phyloP scores from a whole-genome alignment of 2,113 vertebrate species.

The Choloepus hoffmanni region DNA sequence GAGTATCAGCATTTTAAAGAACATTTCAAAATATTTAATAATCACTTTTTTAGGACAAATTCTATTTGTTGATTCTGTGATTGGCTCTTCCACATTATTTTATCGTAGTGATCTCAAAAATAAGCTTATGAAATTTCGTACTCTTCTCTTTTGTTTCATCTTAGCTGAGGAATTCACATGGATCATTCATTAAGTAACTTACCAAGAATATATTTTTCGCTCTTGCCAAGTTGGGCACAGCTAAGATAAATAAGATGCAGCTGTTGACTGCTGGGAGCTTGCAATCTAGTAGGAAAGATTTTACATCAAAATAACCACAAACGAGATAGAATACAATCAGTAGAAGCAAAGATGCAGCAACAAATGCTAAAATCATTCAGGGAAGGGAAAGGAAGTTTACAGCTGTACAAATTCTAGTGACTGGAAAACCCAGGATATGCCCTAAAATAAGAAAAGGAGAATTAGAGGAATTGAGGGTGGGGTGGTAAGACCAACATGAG shows the following conservation, averaged over 20 bases:
- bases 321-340: neutral
- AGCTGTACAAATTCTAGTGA: neutral
- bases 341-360: neutral
- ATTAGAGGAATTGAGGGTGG: neutral
- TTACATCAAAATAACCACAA: neutral
- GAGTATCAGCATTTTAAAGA: slow-evolving; percentile 4
- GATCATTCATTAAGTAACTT: slow-evolving; percentile 25
- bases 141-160: neutral
- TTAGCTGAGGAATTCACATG: neutral
- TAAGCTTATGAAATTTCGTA: slow-evolving; percentile 8
- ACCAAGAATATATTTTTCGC: neutral
- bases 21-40: neutral
- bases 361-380: neutral
- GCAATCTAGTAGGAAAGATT: neutral
- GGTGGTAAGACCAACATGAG: neutral
- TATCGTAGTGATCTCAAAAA: neutral
- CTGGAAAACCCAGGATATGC: neutral
- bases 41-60: neutral
- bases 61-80: neutral
- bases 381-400: neutral
- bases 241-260: neutral
- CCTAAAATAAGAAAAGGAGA: neutral
- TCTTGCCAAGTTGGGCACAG: neutral
- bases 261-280: neutral
- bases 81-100: neutral